Percentiles rank a stretch among this genome's conserved stretches.
Conservation (phyloP, 2,888 invertebrate species). For the Schrankia costaestrigalis region DNA sequence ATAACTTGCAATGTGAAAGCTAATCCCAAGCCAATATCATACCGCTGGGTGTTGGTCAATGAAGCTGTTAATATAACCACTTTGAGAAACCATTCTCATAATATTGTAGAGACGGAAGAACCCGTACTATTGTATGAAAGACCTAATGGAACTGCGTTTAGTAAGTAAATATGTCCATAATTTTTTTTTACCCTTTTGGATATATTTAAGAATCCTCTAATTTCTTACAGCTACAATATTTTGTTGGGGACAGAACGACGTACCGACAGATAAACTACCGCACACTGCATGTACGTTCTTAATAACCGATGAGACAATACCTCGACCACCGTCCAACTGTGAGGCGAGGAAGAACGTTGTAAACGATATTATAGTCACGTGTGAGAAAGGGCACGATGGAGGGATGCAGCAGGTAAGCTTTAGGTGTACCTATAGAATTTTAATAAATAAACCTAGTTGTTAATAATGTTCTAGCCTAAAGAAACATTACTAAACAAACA, state of each 20-base stretch:
- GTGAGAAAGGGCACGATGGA: slow-evolving; percentile 64
- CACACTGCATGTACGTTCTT: slow-evolving; percentile 57
- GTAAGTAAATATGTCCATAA: slow-evolving; percentile 39
- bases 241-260: slow-evolving; percentile 68
- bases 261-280: slow-evolving; percentile 38
- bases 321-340: slow-evolving; percentile 58
- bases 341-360: slow-evolving; percentile 41
- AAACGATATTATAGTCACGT: slow-evolving; percentile 53
- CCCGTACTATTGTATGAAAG: slow-evolving; percentile 50
- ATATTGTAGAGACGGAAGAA: slow-evolving; percentile 45
- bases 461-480: too few relatives aligned
- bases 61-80: slow-evolving; percentile 44
- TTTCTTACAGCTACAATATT: slow-evolving; percentile 51
- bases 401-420: slow-evolving; percentile 59
- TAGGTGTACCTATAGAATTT: not conserved
- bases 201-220: not conserved
- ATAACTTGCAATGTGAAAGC: slow-evolving; percentile 60
- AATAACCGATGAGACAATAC: slow-evolving; percentile 64
- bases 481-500: too few relatives aligned
- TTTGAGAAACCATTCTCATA: slow-evolving; percentile 38
- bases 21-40: slow-evolving; percentile 53
- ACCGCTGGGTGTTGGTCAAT: slow-evolving; percentile 61
- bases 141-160: slow-evolving; percentile 53
- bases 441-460: not conserved
- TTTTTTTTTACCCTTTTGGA: not conserved